phyloP scores from a whole-genome alignment of 2,113 vertebrate species.

The Fulica atra region DNA sequence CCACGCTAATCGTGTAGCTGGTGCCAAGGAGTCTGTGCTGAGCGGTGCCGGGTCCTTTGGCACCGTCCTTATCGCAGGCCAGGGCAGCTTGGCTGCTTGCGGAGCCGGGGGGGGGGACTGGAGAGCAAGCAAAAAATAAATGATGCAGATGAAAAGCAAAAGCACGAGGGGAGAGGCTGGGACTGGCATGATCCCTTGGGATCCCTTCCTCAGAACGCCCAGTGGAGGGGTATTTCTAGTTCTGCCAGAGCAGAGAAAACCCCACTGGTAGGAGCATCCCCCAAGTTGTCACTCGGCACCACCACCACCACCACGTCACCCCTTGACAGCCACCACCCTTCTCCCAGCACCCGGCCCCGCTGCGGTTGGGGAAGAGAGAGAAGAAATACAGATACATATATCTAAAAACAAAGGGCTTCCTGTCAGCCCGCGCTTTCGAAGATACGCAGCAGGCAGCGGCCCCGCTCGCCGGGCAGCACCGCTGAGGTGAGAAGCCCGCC shows the following conservation, averaged over 20 bases:
- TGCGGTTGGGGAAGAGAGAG: not conserved
- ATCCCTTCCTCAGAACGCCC: accelerated
- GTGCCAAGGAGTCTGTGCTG: slow-evolving; percentile 27
- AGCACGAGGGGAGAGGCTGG: not conserved
- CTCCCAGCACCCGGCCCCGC: not conserved
- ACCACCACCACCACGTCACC: not conserved
- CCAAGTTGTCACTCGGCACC: not conserved
- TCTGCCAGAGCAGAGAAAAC: not conserved
- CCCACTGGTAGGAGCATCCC: not conserved
- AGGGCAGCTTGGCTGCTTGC: not conserved
- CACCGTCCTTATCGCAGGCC: not conserved
- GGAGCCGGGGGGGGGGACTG: not conserved
- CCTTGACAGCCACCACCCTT: not conserved
- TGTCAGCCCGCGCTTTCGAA: not conserved
- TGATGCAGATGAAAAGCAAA: not conserved
- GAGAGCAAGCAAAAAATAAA: not conserved
- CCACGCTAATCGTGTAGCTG: not conserved
- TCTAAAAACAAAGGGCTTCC: not conserved
- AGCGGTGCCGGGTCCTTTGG: not conserved
- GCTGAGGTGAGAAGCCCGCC: not conserved
- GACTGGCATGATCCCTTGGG: accelerated
- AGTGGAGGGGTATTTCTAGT: not conserved
- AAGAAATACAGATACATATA: too few relatives aligned
- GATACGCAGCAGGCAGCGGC: not conserved
- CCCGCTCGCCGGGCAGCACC: accelerated